Evolutionary conservation across 1,140 invertebrate genomes (phyloP).

Genomic region (Achroia grisella): DNA sequence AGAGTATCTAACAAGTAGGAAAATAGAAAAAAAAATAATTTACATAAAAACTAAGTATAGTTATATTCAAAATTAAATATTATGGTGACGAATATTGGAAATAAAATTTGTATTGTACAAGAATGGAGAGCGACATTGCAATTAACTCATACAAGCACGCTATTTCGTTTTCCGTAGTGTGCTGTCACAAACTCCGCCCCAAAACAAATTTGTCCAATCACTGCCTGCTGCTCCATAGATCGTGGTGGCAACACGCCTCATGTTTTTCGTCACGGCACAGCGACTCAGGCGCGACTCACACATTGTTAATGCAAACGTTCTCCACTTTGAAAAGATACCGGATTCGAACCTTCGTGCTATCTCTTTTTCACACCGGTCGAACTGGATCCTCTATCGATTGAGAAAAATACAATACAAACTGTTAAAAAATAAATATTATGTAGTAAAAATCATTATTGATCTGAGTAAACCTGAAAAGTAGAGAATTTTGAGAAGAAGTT

Average conservation of each 20-base stretch:
- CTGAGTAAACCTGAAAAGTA: neutral
- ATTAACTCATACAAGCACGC: slow-evolving; percentile 62
- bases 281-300: slow-evolving; percentile 71
- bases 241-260: slow-evolving; percentile 64
- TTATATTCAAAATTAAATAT: slow-evolving; percentile 14
- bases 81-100: slow-evolving; percentile 50
- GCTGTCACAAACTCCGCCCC: slow-evolving; percentile 54
- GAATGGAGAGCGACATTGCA: slow-evolving; percentile 60
- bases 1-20: too few relatives aligned
- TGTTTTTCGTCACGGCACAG: slow-evolving; percentile 65
- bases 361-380: slow-evolving; percentile 38
- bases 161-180: slow-evolving; percentile 46
- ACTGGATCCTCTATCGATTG: neutral
- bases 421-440: neutral
- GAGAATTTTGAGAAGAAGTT: neutral
- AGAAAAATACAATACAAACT: slow-evolving; percentile 1
- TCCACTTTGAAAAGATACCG: slow-evolving; percentile 61
- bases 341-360: slow-evolving; percentile 45
- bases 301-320: slow-evolving; percentile 62
- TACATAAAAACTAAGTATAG: too few relatives aligned
- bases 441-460: neutral
- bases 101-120: slow-evolving; percentile 53
- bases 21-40: too few relatives aligned
- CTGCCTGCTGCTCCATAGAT: slow-evolving; percentile 51
- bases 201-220: slow-evolving; percentile 64